These are phyloP conservation scores for Branchinecta lindahli DNA, from an alignment of 1,140 invertebrate species.

Conservation along the genomic window DNA sequence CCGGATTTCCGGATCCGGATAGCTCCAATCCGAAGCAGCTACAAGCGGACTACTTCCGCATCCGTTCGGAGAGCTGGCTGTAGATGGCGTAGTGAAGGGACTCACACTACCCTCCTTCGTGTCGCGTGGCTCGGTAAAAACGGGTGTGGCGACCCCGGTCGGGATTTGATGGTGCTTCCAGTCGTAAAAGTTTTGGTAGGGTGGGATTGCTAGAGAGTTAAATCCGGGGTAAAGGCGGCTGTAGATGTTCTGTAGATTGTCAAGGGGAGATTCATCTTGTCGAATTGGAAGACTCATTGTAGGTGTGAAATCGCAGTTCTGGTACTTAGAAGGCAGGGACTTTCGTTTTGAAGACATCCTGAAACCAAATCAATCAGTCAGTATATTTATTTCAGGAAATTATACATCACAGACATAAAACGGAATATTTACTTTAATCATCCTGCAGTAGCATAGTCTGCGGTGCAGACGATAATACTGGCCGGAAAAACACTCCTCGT, in stretches of 20 bases:
- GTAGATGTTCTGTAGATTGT: not conserved
- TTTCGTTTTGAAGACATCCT: slow-evolving; percentile 7
- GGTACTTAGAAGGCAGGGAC: not conserved
- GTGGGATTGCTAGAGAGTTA: not conserved
- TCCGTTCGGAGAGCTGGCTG: not conserved
- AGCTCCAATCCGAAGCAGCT: not conserved
- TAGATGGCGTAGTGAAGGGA: not conserved
- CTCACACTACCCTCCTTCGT: not conserved
- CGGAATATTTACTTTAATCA: too few relatives aligned
- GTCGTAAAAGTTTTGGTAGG: slow-evolving; percentile 1
- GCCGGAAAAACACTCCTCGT: too few relatives aligned
- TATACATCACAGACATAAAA: too few relatives aligned
- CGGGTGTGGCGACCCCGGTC: not conserved
- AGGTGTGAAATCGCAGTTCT: not conserved
- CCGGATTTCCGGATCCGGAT: not conserved
- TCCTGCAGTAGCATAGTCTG: too few relatives aligned
- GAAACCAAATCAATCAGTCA: not conserved
- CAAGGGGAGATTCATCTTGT: not conserved
- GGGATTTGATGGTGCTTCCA: not conserved
- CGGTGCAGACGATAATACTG: too few relatives aligned
- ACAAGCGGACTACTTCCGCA: not conserved
- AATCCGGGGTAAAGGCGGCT: not conserved
- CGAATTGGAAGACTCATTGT: not conserved
- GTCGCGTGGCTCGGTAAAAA: not conserved
- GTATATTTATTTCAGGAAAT: too few relatives aligned